Evolutionary conservation across 2,113 vertebrate species (phyloP).

Genomic region (Pithys albifrons): DNA sequence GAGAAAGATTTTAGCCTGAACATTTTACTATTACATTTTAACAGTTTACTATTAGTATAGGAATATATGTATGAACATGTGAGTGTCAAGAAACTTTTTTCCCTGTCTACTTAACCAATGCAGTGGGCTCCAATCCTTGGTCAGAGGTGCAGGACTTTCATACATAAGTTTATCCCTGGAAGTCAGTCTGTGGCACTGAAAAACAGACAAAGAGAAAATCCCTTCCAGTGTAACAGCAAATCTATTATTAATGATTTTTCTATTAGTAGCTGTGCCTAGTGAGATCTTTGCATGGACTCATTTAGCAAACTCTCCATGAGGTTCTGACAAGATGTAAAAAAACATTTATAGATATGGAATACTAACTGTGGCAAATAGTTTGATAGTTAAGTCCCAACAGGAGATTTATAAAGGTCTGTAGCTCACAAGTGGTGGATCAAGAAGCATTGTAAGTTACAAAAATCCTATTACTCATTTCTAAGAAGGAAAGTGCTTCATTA

Average conservation of each 20-base stretch:
- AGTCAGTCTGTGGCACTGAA: background rate
- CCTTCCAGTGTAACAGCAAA: background rate
- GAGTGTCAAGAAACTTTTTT: background rate
- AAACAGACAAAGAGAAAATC: background rate
- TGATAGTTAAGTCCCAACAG: conserved; percentile 12
- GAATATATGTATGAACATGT: background rate
- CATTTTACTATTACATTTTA: background rate
- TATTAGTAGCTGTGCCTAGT: background rate
- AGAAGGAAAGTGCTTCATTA: background rate
- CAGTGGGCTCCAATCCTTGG: background rate
- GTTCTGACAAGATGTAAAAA: conserved; percentile 26
- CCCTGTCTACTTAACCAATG: background rate
- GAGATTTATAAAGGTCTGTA: background rate
- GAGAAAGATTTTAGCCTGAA: background rate
- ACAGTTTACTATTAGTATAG: background rate
- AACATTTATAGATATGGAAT: background rate
- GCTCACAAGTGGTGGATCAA: conserved; percentile 2
- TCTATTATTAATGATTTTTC: background rate
- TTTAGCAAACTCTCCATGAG: background rate
- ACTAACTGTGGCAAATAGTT: background rate
- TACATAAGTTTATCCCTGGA: background rate
- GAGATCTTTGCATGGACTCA: background rate
- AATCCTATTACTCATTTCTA: background rate
- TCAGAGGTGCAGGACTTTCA: background rate
- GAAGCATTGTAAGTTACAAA: background rate